Evolutionary conservation across 2,888 invertebrate species (phyloP), one percentile per base, ranked within the genome.

Genomic region (Ormia ochracea): DNA sequence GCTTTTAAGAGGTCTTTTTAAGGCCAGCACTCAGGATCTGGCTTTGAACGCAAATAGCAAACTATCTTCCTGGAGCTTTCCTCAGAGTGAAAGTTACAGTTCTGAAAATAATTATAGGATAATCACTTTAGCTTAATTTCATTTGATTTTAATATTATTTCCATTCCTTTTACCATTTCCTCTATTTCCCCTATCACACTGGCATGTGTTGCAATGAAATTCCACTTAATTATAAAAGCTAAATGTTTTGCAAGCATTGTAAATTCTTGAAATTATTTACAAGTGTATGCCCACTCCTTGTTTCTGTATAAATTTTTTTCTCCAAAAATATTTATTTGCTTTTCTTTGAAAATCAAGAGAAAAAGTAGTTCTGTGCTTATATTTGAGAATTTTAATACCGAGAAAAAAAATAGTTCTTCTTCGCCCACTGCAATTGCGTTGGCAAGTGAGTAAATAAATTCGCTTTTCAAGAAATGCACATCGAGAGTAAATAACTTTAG

Each of bases 341-440:
- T 33, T 33, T 10, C 7, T 9, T 33, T 33, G 2, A 5, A 5
- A 21, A 31, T 31, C 1, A 6, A 28, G 28, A 43, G 14, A 31
- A 9, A 28, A 28, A 28, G 21, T 14, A 9, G 23, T 33, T 63
- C 21, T 61, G 0, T 2, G 14, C 12, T 28, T 43, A n/a, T 31
- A 45, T n/a, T 63, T 43, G 48, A 36, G 36, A 63, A 50, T 36
- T 45, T 65, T 52, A 7, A 4, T 52, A 38, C 23, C 26, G 31
- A 19, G 6, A 61, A 45, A 19, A 4, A n/a, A 7, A 26, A 14
- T 43, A n/a, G 5, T 31, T 19, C 45, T 12, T 41, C 1, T n/a
- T 61, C 21, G 45, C 43, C 31, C 21, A 61, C 28, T 45, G 21
- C 31, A 45, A 31, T 7, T 6, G 45, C 12, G 31, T 21, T 1